phyloP scores from a whole-genome alignment of 2,888 invertebrate genomes.

The Deilephila elpenor region DNA sequence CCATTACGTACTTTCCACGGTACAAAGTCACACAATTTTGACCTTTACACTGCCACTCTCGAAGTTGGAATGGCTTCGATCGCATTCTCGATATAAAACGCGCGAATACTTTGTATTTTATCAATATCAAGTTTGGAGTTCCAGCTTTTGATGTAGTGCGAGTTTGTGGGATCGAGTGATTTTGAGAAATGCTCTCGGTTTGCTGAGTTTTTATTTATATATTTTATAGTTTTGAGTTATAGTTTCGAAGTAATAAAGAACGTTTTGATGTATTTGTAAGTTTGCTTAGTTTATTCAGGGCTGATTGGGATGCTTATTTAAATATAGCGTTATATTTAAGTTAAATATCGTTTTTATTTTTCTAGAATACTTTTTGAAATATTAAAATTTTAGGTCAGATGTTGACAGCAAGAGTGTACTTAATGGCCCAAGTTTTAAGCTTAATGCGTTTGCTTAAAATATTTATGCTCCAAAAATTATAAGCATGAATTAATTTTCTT shows the following conservation, averaged over 20 bases:
- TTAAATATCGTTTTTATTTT: too few relatives aligned
- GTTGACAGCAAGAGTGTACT: too few relatives aligned
- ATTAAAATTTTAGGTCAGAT: too few relatives aligned
- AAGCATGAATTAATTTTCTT: too few relatives aligned
- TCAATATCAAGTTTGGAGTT: constrained; percentile 20
- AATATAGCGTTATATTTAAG: too few relatives aligned
- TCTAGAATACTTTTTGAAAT: too few relatives aligned
- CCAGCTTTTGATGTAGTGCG: constrained; percentile 7
- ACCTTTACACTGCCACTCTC: constrained; percentile 26
- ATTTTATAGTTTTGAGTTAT: background rate
- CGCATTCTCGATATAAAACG: constrained; percentile 25
- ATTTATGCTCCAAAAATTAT: too few relatives aligned
- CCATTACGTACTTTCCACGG: constrained; percentile 30
- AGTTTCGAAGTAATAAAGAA: background rate
- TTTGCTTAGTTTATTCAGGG: too few relatives aligned
- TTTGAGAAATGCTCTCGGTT: background rate
- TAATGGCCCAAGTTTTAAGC: too few relatives aligned
- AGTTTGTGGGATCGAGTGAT: constrained; percentile 12
- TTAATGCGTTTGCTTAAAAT: too few relatives aligned
- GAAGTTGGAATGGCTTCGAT: constrained; percentile 8
- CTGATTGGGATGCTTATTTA: too few relatives aligned
- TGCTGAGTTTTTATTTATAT: background rate
- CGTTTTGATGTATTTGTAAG: too few relatives aligned
- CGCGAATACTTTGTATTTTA: constrained; percentile 22
- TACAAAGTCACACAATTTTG: constrained; percentile 33